Evolutionary conservation across 2,888 invertebrate genomes (phyloP).

Genomic region (Osmoderma eremita): DNA sequence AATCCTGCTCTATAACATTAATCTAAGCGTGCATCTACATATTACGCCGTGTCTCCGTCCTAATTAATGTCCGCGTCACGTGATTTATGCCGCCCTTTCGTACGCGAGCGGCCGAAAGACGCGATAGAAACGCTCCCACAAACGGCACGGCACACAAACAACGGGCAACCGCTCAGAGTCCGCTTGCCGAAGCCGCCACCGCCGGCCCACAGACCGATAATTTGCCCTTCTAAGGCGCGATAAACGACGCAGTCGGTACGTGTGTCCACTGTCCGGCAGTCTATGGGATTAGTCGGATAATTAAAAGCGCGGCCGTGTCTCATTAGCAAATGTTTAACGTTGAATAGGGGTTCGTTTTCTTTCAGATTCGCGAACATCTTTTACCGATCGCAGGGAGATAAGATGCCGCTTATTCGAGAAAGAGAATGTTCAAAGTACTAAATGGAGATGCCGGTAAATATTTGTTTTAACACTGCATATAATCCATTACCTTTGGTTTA

Average conservation of each 20-base stretch:
- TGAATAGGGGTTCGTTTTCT: slow-evolving; percentile 23
- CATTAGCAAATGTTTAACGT: slow-evolving; percentile 34
- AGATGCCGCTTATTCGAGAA: slow-evolving; percentile 12
- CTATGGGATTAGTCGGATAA: slow-evolving; percentile 45
- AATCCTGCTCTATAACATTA: slow-evolving; percentile 54
- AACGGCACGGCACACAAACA: neutral
- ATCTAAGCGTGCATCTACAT: slow-evolving; percentile 62
- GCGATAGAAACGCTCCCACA: slow-evolving; percentile 44
- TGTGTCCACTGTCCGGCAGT: slow-evolving; percentile 37
- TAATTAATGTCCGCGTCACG: slow-evolving; percentile 62
- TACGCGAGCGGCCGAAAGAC: slow-evolving; percentile 47
- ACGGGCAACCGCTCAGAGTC: neutral
- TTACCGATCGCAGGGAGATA: slow-evolving; percentile 12
- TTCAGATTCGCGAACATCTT: slow-evolving; percentile 25
- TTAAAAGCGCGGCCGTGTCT: slow-evolving; percentile 40
- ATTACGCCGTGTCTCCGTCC: slow-evolving; percentile 61
- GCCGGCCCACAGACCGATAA: slow-evolving; percentile 48
- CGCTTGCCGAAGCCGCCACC: slow-evolving; percentile 39
- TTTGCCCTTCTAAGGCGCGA: slow-evolving; percentile 51
- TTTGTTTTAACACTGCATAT: slow-evolving; percentile 15
- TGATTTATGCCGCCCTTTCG: slow-evolving; percentile 61
- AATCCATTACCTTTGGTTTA: no score
- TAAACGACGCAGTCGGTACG: slow-evolving; percentile 43
- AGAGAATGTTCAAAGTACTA: slow-evolving; percentile 19
- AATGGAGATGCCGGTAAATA: slow-evolving; percentile 19